Evolutionary conservation across 2,113 vertebrate species (phyloP), one percentile per base, ranked within the genome.

Genomic region (Albula glossodonta): DNA sequence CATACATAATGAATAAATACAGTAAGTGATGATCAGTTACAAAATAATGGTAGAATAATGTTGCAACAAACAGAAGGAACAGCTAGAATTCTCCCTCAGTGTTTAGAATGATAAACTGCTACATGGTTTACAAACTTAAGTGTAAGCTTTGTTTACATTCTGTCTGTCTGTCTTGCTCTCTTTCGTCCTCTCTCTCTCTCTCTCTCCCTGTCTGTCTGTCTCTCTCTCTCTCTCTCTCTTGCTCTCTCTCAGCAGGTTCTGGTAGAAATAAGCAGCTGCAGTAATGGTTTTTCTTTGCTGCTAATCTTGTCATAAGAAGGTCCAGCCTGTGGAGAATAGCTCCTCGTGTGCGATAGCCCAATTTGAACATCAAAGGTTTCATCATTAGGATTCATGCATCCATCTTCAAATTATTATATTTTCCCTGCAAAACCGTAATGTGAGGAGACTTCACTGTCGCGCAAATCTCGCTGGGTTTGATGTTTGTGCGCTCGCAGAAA

Each of bases 321-420:
- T 93, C 91, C 90, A 86, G 91, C 92, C 93, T 90, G 90, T 89
- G 77, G 93, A 93, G 92, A 91, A 95, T 92, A 88, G 92, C 92
- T 93, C 87, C 87, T 90, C 86, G 87, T 60, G 81, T 93, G 92
- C 94, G 93, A 94, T 94, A 93, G 93, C 91, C 92, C 93, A 92
- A 93, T 94, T 94, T 94, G 93, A 94, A 94, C 94, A 94, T 94
- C 94, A 95, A 94, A 93, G 93, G 92, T 93, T 90, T 90, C 93
- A 91, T 94, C 93, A 93, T 94, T 93, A 94, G 90, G 91, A 92
- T 88, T 91, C 87, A 78, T 82, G 87, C 86, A 87, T 91, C 91
- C 88, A 90, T 93, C 88, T 91, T 89, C 91, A 87, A 86, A 91
- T 93, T 93, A 89, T 89, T 89, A 90, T 94, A 92, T 92, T 88